These are phyloP conservation scores for Dendroctonus ponderosae DNA, from an alignment of 1,140 invertebrate genomes.

Conservation along the genomic window DNA sequence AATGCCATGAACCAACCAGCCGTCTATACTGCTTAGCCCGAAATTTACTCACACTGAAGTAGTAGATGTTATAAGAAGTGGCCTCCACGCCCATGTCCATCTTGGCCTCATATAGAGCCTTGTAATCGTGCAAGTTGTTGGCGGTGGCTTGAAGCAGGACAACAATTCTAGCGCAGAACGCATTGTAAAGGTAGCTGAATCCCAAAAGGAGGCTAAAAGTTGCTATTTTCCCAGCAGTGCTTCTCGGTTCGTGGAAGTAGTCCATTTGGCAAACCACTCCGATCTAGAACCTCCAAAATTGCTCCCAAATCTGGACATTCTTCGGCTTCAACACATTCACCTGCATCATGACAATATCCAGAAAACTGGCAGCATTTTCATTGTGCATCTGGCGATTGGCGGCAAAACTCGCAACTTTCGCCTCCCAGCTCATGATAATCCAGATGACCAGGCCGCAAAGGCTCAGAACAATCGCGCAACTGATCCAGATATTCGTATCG, in stretches of 20 bases:
- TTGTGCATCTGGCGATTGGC: not conserved
- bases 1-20: not conserved
- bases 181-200: conserved; percentile 47
- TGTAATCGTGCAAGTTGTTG: conserved; percentile 50
- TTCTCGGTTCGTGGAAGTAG: conserved; percentile 50
- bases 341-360: conserved; percentile 27
- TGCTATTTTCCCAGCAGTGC: conserved; percentile 46
- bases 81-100: conserved; percentile 59
- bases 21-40: not conserved
- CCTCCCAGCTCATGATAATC: conserved; percentile 40
- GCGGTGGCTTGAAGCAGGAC: conserved; percentile 53
- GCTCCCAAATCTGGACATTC: not conserved
- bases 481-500: conserved; percentile 44
- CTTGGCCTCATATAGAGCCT: conserved; percentile 54
- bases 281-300: conserved; percentile 17
- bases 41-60: conserved; percentile 50
- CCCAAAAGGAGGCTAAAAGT: conserved; percentile 43
- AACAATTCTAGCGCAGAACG: conserved; percentile 51
- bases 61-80: conserved; percentile 59
- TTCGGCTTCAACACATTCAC: not conserved
- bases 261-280: conserved; percentile 23
- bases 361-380: conserved; percentile 16
- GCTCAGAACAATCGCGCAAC: conserved; percentile 28
- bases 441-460: conserved; percentile 30
- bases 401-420: conserved; percentile 28